Evolutionary conservation across 2,888 invertebrate genomes (phyloP).

Genomic region (Dusona sp.): DNA sequence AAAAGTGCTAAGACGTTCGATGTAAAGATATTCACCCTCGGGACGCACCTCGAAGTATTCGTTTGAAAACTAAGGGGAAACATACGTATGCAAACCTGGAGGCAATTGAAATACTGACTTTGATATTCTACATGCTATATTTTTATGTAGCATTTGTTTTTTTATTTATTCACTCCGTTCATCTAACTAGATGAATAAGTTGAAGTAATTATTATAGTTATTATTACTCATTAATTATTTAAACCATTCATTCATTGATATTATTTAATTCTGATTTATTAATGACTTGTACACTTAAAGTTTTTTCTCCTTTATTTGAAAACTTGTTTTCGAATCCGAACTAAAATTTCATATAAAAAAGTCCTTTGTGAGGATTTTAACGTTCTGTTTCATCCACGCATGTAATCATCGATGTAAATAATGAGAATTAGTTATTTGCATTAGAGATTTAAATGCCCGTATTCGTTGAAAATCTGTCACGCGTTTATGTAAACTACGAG

Average conservation of each 20-base stretch:
- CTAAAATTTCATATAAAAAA: neutral
- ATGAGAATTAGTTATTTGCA: neutral
- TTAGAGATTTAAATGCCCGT: neutral
- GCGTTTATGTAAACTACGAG: no score
- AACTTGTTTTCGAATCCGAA: neutral
- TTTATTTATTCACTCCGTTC: neutral
- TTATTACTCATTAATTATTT: no score
- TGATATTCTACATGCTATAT: neutral
- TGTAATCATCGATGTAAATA: neutral
- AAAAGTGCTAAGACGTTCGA: constrained; percentile 40
- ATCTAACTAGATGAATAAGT: no score
- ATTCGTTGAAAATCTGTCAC: neutral
- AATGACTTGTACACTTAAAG: neutral
- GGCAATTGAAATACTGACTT: constrained; percentile 1
- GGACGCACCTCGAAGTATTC: constrained; percentile 15
- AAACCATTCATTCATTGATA: no score
- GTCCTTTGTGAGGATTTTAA: neutral
- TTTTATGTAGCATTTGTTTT: neutral
- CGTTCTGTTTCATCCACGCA: neutral
- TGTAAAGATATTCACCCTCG: constrained; percentile 41
- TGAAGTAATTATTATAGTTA: no score
- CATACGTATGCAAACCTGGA: neutral
- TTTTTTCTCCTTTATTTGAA: neutral
- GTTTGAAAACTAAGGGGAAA: constrained; percentile 33
- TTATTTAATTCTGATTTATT: neutral